A percentile compares a stretch with the other conserved stretches of the same genome.
Evolutionary conservation across 2,797 vertebrate species (phyloP).

Genomic region (Parotocinclus haroldoi): DNA sequence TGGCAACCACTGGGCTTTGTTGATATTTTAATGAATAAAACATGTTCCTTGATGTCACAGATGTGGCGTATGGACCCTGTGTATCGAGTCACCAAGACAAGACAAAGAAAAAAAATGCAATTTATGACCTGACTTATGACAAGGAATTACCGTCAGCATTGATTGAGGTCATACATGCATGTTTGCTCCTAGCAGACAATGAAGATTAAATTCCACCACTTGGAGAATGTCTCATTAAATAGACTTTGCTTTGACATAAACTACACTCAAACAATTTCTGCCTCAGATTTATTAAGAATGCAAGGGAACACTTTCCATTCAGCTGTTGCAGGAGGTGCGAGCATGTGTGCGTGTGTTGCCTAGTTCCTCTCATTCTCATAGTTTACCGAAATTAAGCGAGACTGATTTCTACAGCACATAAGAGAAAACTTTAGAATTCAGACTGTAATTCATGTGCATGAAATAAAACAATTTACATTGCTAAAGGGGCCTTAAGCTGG

Average conservation of each 20-base stretch:
- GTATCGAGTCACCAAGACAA: slow-evolving; percentile 44
- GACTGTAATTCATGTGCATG: slow-evolving; percentile 62
- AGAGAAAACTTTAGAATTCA: slow-evolving; percentile 49
- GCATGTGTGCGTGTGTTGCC: slow-evolving; percentile 9
- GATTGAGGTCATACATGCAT: slow-evolving; percentile 33
- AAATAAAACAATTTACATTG: slow-evolving; percentile 73
- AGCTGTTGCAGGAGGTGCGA: neutral
- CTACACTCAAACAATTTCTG: slow-evolving; percentile 15
- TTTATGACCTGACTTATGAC: slow-evolving; percentile 41
- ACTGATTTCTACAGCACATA: slow-evolving; percentile 41
- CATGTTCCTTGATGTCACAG: slow-evolving; percentile 44
- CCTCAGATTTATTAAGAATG: slow-evolving; percentile 1
- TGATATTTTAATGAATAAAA: slow-evolving; percentile 53
- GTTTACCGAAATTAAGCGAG: slow-evolving; percentile 34
- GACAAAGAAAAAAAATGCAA: slow-evolving; percentile 25
- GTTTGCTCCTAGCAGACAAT: slow-evolving; percentile 36
- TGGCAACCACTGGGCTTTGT: slow-evolving; percentile 39
- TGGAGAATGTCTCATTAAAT: slow-evolving; percentile 22
- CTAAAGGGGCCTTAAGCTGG: slow-evolving; percentile 62
- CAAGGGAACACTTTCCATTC: slow-evolving; percentile 16
- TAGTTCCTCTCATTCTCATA: slow-evolving; percentile 25
- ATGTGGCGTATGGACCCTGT: slow-evolving; percentile 47
- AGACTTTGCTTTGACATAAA: slow-evolving; percentile 29
- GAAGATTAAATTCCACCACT: slow-evolving; percentile 19
- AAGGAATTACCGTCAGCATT: slow-evolving; percentile 34